Percentiles rank a stretch among this genome's conserved stretches.
These are phyloP conservation scores for Trachelus troglodyta DNA, from an alignment of 2,888 invertebrate genomes.

Conservation along the genomic window DNA sequence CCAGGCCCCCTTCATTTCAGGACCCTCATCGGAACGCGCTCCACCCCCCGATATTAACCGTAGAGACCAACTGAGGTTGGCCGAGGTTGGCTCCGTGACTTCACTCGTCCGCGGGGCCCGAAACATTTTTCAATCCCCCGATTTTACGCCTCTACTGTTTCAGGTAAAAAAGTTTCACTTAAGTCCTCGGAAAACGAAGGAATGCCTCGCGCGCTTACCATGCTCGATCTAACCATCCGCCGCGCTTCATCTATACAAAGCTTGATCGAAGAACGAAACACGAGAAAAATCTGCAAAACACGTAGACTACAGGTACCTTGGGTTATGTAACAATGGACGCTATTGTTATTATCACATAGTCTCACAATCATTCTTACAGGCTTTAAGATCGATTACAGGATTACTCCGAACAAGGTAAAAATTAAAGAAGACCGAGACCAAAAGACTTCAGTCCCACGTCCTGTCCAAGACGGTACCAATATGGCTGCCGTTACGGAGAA, in stretches of 20 bases:
- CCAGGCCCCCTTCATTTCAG: slow-evolving; percentile 17
- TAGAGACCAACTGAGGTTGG: slow-evolving; percentile 9
- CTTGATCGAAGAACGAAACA: neutral
- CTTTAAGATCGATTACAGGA: neutral
- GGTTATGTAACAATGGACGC: neutral
- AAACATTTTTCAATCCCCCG: slow-evolving; percentile 20
- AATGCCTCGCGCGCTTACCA: neutral
- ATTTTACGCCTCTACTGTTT: slow-evolving; percentile 22
- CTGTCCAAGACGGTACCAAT: neutral
- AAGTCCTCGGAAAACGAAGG: slow-evolving; percentile 3
- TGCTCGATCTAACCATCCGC: neutral
- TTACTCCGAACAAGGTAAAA: neutral
- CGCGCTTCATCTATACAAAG: neutral
- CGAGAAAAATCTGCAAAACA: neutral
- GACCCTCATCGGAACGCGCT: slow-evolving; percentile 16
- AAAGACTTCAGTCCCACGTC: neutral
- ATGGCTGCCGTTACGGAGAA: neutral
- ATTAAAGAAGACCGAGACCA: neutral
- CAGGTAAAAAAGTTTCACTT: slow-evolving; percentile 5
- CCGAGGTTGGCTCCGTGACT: slow-evolving; percentile 10
- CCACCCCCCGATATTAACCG: slow-evolving; percentile 31
- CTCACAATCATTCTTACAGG: neutral
- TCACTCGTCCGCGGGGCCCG: slow-evolving; percentile 11
- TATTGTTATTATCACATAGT: neutral
- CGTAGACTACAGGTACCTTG: neutral